Conservation (phyloP, 2,888 invertebrate genomes). For the Aphidius colemani region DNA sequence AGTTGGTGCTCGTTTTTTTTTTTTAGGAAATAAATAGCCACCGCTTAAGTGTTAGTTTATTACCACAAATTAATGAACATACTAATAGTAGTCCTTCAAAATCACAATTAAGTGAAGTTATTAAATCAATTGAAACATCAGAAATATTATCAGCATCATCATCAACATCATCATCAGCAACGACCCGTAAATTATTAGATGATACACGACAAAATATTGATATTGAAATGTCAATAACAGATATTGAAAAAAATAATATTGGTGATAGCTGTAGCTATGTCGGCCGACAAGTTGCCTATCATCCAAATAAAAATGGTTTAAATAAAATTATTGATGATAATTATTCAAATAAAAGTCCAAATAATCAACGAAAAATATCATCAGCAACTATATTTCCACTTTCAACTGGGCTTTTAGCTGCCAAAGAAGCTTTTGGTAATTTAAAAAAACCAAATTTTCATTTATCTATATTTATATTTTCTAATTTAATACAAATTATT, state of each 20-base stretch:
- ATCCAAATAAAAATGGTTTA: conserved; percentile 44
- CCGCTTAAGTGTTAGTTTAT: conserved; percentile 37
- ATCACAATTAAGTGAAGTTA: conserved; percentile 43
- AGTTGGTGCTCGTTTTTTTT: background rate
- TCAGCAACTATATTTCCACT: conserved; percentile 48
- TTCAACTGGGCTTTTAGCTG: conserved; percentile 42
- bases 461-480: background rate
- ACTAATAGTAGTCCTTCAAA: conserved; percentile 35
- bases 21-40: conserved; percentile 40
- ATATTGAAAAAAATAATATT: conserved; percentile 8
- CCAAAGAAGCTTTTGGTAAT: conserved; percentile 55
- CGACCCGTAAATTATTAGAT: conserved; percentile 36
- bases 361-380: conserved; percentile 39
- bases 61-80: conserved; percentile 31
- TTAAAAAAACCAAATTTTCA: background rate
- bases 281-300: conserved; percentile 37
- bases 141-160: conserved; percentile 39
- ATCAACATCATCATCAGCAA: conserved; percentile 38
- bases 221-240: conserved; percentile 16
- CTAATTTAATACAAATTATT: no score
- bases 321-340: conserved; percentile 27
- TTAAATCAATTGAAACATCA: conserved; percentile 38
- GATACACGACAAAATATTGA: conserved; percentile 24
- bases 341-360: conserved; percentile 37
- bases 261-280: conserved; percentile 21